These are phyloP conservation scores for Ischnus inquisitorius DNA, from an alignment of 2,888 invertebrate species.

Conservation along the genomic window DNA sequence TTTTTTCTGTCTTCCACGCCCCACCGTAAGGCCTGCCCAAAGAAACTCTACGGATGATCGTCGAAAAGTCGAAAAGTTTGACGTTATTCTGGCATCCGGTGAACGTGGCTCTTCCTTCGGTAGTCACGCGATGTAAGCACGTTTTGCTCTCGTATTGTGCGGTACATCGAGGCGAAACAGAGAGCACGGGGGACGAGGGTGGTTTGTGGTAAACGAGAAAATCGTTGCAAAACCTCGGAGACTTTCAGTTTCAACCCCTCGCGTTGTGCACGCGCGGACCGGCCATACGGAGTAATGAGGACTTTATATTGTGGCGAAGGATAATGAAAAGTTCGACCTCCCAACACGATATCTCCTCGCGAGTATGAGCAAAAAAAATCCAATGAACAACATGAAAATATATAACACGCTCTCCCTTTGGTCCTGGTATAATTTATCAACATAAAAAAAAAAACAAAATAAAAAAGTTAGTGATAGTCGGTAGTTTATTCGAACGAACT, in stretches of 20 bases:
- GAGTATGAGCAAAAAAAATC: background rate
- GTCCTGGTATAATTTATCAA: too few species aligned
- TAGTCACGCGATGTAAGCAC: conserved; percentile 58
- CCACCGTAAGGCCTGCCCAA: background rate
- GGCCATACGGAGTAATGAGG: background rate
- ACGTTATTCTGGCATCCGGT: conserved; percentile 53
- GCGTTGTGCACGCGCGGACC: background rate
- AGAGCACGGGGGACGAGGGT: conserved; percentile 15
- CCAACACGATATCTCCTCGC: background rate
- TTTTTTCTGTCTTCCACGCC: conserved; percentile 30
- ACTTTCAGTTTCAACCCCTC: conserved; percentile 38
- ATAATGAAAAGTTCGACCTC: background rate
- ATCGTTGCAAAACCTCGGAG: conserved; percentile 44
- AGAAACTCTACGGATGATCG: conserved; percentile 45
- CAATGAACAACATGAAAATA: background rate
- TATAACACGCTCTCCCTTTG: too few species aligned
- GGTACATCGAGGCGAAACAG: conserved; percentile 2
- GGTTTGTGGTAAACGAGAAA: conserved; percentile 42
- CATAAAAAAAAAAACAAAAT: too few species aligned
- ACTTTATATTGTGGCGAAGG: conserved; percentile 1
- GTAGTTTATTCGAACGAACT: too few species aligned
- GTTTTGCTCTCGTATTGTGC: conserved; percentile 34
- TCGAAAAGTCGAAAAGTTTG: conserved; percentile 63
- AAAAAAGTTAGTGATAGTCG: too few species aligned
- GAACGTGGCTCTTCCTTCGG: conserved; percentile 49